These are phyloP conservation scores for Drosophila kikkawai DNA, from an alignment of 1,140 invertebrate genomes.

Conservation along the genomic window DNA sequence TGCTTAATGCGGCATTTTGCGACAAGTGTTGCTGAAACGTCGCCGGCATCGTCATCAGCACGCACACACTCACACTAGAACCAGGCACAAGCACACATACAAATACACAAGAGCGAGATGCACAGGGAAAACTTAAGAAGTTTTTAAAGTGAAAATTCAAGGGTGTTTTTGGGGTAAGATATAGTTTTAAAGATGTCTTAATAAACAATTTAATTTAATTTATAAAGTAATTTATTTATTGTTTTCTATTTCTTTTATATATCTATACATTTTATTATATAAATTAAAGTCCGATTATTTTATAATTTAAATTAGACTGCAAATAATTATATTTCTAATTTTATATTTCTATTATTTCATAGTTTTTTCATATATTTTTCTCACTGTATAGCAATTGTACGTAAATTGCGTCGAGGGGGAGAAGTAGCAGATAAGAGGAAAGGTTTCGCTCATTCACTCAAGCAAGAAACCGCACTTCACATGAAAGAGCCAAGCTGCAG, in stretches of 20 bases:
- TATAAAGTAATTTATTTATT: too few species aligned
- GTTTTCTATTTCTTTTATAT: too few species aligned
- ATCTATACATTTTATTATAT: too few species aligned
- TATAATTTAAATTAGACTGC: not conserved
- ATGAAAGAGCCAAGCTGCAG: conserved; percentile 71
- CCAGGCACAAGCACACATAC: conserved; percentile 16
- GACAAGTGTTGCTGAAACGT: conserved; percentile 80
- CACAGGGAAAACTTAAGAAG: not conserved
- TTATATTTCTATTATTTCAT: not conserved
- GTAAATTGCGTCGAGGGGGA: conserved; percentile 61
- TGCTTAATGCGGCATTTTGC: conserved; percentile 82
- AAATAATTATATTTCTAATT: too few species aligned
- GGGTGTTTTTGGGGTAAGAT: not conserved
- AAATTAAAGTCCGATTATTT: too few species aligned
- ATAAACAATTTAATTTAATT: not conserved
- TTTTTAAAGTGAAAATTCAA: not conserved
- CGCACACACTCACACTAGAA: conserved; percentile 31
- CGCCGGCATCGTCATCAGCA: conserved; percentile 74
- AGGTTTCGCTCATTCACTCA: conserved; percentile 76
- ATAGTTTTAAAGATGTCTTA: not conserved
- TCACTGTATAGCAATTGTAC: conserved; percentile 61
- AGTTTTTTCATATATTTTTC: not conserved
- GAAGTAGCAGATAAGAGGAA: conserved; percentile 51
- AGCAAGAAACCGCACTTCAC: conserved; percentile 75
- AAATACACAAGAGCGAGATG: not conserved